A percentile compares a stretch with the other conserved stretches of the same genome.
Conservation (phyloP, 1,140 invertebrate genomes). For the Elymnias hypermnestra region DNA sequence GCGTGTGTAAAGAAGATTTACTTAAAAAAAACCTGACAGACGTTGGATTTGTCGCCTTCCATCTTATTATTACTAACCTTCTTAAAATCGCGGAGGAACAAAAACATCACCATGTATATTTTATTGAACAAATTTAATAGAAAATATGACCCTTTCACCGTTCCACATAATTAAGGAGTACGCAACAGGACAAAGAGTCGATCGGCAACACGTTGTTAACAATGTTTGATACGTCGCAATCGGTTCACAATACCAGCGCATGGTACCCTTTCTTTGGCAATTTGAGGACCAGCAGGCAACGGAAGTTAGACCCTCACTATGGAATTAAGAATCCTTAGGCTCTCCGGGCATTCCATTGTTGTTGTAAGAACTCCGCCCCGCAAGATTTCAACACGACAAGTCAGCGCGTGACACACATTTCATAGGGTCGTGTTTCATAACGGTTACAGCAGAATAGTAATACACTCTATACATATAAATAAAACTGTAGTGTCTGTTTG, state of each 20-base stretch:
- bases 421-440: constrained; percentile 13
- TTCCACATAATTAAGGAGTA: constrained; percentile 72
- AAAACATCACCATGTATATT: constrained; percentile 40
- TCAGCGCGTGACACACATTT: constrained; percentile 25
- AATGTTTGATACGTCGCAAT: constrained; percentile 63
- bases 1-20: too few relatives aligned
- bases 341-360: constrained; percentile 58
- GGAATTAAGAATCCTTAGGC: constrained; percentile 58
- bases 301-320: constrained; percentile 58
- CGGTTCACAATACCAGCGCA: constrained; percentile 64
- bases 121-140: constrained; percentile 67
- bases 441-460: too few relatives aligned
- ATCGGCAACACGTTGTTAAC: constrained; percentile 67
- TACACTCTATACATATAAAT: too few relatives aligned
- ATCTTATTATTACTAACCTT: too few relatives aligned
- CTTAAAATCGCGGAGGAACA: too few relatives aligned
- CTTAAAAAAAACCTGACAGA: too few relatives aligned
- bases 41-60: too few relatives aligned
- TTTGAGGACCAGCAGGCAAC: constrained; percentile 64
- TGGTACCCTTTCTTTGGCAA: constrained; percentile 70
- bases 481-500: too few relatives aligned
- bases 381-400: constrained; percentile 30
- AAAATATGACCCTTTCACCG: constrained; percentile 73
- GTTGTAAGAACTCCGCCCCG: constrained; percentile 48
- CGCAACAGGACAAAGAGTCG: constrained; percentile 56